These are phyloP conservation scores for Sebastes matsubarae DNA, from an alignment of 2,797 vertebrate species.

Conservation along the genomic window DNA sequence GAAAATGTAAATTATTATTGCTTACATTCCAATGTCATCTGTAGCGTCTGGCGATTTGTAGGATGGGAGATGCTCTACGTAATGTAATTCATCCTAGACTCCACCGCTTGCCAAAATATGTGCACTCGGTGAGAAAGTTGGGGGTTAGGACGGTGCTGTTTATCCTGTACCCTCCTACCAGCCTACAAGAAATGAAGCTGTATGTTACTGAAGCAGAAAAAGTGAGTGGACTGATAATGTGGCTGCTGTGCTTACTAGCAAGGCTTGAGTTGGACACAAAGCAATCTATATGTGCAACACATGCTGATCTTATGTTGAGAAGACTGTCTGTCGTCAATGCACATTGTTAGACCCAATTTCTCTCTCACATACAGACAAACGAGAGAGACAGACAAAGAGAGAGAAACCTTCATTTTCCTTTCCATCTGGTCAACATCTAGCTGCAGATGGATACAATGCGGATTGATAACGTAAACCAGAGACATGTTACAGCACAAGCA, in stretches of 20 bases:
- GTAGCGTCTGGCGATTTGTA: not conserved
- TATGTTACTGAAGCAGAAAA: not conserved
- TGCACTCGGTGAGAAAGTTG: not conserved
- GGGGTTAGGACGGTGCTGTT: not conserved
- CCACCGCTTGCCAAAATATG: not conserved
- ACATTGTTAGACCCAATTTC: constrained; percentile 31
- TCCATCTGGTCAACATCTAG: constrained; percentile 66
- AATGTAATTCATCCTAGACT: not conserved
- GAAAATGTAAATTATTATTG: not conserved
- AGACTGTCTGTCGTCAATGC: constrained; percentile 47
- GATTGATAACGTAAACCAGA: constrained; percentile 52
- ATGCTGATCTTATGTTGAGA: constrained; percentile 61
- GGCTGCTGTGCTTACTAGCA: constrained; percentile 19
- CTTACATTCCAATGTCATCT: not conserved
- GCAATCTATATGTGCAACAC: constrained; percentile 51
- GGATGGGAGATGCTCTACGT: not conserved
- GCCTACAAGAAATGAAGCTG: not conserved
- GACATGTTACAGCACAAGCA: constrained; percentile 15
- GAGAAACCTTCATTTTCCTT: constrained; percentile 26
- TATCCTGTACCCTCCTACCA: not conserved
- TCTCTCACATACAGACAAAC: constrained; percentile 12
- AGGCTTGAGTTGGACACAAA: constrained; percentile 17
- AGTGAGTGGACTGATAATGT: constrained; percentile 43
- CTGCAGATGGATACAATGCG: constrained; percentile 34
- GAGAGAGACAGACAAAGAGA: constrained; percentile 22